A percentile compares a stretch with the other conserved stretches of the same genome.
Evolutionary conservation across 2,888 invertebrate species (phyloP).

Genomic region (Prosopocoilus inquinatus): DNA sequence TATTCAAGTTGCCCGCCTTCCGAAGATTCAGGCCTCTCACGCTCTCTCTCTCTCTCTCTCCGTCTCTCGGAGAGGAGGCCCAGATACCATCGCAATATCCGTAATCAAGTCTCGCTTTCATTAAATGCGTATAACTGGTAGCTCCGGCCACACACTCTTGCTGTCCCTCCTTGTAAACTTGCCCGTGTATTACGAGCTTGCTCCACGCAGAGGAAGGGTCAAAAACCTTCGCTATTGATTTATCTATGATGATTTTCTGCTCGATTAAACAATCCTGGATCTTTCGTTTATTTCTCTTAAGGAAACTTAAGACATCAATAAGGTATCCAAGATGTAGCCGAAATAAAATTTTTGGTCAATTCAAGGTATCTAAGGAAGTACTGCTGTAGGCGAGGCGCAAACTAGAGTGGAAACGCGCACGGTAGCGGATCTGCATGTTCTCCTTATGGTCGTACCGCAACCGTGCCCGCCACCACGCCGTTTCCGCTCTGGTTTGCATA

Average conservation of each 20-base stretch:
- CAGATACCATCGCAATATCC: conserved; percentile 24
- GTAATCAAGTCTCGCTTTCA: conserved; percentile 20
- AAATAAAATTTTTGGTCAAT: too few species aligned
- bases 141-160: conserved; percentile 10
- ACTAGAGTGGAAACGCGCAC: too few species aligned
- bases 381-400: too few species aligned
- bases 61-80: not conserved
- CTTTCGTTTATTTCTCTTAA: too few species aligned
- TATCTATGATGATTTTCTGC: conserved; percentile 12
- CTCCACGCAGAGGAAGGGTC: conserved; percentile 9
- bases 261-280: not conserved
- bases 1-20: conserved; percentile 3
- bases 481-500: too few species aligned
- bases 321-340: too few species aligned
- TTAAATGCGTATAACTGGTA: conserved; percentile 25
- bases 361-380: too few species aligned
- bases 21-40: not conserved
- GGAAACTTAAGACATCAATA: too few species aligned
- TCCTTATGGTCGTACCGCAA: too few species aligned
- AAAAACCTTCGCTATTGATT: conserved; percentile 17
- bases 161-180: conserved; percentile 10
- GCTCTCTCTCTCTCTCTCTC: not conserved
- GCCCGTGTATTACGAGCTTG: not conserved
- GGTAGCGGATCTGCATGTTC: too few species aligned
- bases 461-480: too few species aligned